Evolutionary conservation across 2,888 invertebrate species (phyloP).

Genomic region (Junonia oenone): DNA sequence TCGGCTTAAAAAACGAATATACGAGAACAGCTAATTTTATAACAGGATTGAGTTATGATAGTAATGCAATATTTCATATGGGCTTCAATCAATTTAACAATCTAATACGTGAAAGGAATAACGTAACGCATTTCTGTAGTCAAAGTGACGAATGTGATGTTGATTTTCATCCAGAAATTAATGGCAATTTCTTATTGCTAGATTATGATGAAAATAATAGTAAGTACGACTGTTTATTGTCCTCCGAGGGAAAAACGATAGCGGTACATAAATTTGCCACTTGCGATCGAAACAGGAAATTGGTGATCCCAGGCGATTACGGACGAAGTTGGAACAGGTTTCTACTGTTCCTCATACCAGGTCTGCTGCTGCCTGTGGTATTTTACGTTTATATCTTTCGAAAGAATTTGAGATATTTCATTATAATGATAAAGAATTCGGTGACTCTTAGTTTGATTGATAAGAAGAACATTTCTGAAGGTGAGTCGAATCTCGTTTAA

Average conservation of each 20-base stretch:
- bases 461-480: slow-evolving; percentile 52
- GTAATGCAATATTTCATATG: slow-evolving; percentile 33
- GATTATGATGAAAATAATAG: slow-evolving; percentile 38
- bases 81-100: slow-evolving; percentile 44
- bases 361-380: slow-evolving; percentile 37
- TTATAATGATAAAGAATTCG: slow-evolving; percentile 78
- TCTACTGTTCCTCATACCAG: slow-evolving; percentile 41
- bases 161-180: slow-evolving; percentile 27
- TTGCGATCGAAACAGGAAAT: slow-evolving; percentile 39
- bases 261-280: slow-evolving; percentile 34
- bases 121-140: slow-evolving; percentile 29
- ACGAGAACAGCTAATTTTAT: slow-evolving; percentile 2
- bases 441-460: slow-evolving; percentile 75
- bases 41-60: not conserved
- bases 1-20: slow-evolving; percentile 36
- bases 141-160: slow-evolving; percentile 25
- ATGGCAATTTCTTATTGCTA: slow-evolving; percentile 43
- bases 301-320: slow-evolving; percentile 27
- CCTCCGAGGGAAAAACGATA: slow-evolving; percentile 36
- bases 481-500: no score
- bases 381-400: slow-evolving; percentile 45
- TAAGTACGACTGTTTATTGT: slow-evolving; percentile 43
- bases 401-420: slow-evolving; percentile 80
- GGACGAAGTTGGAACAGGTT: slow-evolving; percentile 33
- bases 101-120: slow-evolving; percentile 35